Conservation (phyloP, 2,888 invertebrate species). For the Xestia sexstrigata region DNA sequence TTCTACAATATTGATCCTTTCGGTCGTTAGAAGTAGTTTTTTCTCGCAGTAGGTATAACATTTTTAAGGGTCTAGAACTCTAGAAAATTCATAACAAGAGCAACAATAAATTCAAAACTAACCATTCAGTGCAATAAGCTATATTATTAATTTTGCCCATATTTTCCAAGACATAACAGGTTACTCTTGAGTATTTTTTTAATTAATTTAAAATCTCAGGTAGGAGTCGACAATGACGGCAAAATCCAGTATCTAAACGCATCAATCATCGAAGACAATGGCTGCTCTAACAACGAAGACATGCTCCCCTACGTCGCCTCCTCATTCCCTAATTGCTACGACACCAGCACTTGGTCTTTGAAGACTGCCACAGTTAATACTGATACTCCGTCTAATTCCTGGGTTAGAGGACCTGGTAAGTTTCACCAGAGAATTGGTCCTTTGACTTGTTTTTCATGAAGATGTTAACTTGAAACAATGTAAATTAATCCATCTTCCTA, state of each 20-base stretch:
- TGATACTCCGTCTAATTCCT: constrained; percentile 92
- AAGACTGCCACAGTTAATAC: constrained; percentile 87
- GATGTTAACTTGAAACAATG: neutral
- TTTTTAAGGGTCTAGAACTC: no score
- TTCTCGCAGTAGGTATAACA: no score
- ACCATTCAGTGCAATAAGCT: neutral
- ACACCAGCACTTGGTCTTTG: constrained; percentile 76
- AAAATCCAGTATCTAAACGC: constrained; percentile 92
- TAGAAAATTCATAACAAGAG: no score
- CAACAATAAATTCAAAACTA: neutral
- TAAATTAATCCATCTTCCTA: neutral
- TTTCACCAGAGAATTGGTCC: neutral
- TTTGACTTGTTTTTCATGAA: neutral
- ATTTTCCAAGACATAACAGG: neutral
- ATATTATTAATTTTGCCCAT: neutral
- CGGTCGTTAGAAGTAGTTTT: neutral
- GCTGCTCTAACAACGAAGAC: constrained; percentile 84
- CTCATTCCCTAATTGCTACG: constrained; percentile 89
- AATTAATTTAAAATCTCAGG: constrained; percentile 74
- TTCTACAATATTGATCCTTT: neutral
- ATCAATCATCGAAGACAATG: constrained; percentile 86
- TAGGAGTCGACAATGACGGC: constrained; percentile 92
- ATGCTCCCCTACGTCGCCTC: constrained; percentile 29
- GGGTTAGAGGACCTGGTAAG: constrained; percentile 92
- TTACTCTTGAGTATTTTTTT: no score